phyloP scores from a whole-genome alignment of 2,888 invertebrate species.

The Lasioglossum zephyrum region DNA sequence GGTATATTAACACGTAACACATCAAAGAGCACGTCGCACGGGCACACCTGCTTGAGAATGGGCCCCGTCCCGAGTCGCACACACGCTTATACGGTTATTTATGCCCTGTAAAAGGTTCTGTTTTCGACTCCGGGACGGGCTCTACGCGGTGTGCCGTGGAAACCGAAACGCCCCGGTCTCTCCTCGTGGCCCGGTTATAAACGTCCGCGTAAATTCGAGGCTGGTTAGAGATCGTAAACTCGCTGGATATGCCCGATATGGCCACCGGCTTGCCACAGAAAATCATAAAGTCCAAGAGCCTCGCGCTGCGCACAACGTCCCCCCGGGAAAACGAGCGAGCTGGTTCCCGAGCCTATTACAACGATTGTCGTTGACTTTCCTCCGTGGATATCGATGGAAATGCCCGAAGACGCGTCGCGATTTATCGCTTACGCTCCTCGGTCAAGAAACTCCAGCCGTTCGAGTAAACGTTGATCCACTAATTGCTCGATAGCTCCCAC shows the following conservation, averaged over 20 bases:
- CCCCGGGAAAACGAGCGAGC: constrained; percentile 32
- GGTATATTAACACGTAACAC: constrained; percentile 82
- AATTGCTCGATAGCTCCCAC: background rate
- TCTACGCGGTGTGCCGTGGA: constrained; percentile 53
- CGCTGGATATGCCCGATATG: constrained; percentile 64
- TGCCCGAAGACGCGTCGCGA: background rate
- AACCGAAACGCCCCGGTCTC: constrained; percentile 65
- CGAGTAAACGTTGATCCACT: background rate
- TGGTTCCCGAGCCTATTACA: background rate
- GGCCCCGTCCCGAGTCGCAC: constrained; percentile 24
- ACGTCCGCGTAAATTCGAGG: constrained; percentile 81
- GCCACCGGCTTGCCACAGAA: constrained; percentile 68
- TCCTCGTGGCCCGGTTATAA: constrained; percentile 79
- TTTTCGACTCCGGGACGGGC: constrained; percentile 60
- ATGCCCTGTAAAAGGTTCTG: constrained; percentile 72
- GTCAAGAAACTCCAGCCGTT: background rate
- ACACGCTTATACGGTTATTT: constrained; percentile 69
- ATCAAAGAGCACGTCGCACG: constrained; percentile 73
- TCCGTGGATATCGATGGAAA: background rate
- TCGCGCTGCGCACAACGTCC: constrained; percentile 47
- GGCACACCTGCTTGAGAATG: constrained; percentile 67
- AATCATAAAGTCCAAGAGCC: constrained; percentile 74
- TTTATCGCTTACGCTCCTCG: background rate
- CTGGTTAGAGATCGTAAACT: constrained; percentile 79
- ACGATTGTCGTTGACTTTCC: background rate